phyloP scores from a whole-genome alignment of 2,797 vertebrate species.

The Lindbergichthys nudifrons region DNA sequence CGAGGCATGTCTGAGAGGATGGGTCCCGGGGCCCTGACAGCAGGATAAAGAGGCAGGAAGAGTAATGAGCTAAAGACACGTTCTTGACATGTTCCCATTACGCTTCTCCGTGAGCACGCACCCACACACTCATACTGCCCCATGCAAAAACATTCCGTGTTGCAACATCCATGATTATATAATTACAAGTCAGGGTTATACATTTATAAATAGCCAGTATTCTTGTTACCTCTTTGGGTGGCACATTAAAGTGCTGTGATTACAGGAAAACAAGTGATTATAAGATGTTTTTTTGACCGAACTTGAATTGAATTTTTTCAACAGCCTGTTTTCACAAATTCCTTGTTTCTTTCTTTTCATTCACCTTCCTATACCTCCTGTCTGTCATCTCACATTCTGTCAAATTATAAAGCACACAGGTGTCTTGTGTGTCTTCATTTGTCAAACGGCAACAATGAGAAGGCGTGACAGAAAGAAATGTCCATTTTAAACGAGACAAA shows the following conservation, averaged over 20 bases:
- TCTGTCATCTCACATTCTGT: slow-evolving; percentile 48
- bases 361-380: slow-evolving; percentile 17
- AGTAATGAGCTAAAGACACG: slow-evolving; percentile 80
- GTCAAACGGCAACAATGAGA: slow-evolving; percentile 37
- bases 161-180: slow-evolving; percentile 22
- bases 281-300: neutral
- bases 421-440: slow-evolving; percentile 45
- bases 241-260: neutral
- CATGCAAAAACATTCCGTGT: slow-evolving; percentile 28
- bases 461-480: slow-evolving; percentile 48
- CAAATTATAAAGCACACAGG: slow-evolving; percentile 51
- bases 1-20: slow-evolving; percentile 79
- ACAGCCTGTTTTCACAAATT: neutral
- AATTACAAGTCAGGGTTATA: slow-evolving; percentile 11
- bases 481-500: slow-evolving; percentile 53
- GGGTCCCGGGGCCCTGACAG: slow-evolving; percentile 77
- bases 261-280: neutral
- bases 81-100: slow-evolving; percentile 81
- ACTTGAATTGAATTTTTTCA: neutral
- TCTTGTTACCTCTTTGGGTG: neutral
- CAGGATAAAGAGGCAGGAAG: slow-evolving; percentile 77
- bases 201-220: neutral
- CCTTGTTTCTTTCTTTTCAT: too few relatives aligned
- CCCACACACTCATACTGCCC: slow-evolving; percentile 4
- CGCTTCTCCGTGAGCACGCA: slow-evolving; percentile 49